Conservation (phyloP, 2,113 vertebrate species). For the Tautogolabrus adspersus region DNA sequence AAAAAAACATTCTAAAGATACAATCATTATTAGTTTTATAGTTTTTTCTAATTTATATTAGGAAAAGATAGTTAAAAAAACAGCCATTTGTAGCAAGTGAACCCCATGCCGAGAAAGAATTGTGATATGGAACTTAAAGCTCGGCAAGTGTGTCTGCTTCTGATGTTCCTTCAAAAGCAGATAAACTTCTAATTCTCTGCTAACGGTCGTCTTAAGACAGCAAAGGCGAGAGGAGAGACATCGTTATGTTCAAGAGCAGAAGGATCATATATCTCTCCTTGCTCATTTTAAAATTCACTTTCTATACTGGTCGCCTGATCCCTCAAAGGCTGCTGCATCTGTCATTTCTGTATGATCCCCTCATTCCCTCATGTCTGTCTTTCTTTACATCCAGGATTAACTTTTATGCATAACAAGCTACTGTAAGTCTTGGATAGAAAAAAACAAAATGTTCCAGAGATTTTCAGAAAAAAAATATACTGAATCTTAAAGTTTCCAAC, state of each 20-base stretch:
- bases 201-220: slow-evolving; percentile 3
- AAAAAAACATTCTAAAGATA: slow-evolving; percentile 7
- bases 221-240: slow-evolving; percentile 15
- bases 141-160: slow-evolving; percentile 40
- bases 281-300: slow-evolving; percentile 51
- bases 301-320: slow-evolving; percentile 17
- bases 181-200: slow-evolving; percentile 44
- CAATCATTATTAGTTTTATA: background rate
- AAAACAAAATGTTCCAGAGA: background rate
- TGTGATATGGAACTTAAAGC: slow-evolving; percentile 20
- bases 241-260: slow-evolving; percentile 4
- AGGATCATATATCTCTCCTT: slow-evolving; percentile 11
- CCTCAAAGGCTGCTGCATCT: slow-evolving; percentile 31
- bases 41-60: background rate
- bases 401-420: background rate
- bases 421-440: background rate
- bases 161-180: slow-evolving; percentile 56
- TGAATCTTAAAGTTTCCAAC: background rate
- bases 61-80: slow-evolving; percentile 19
- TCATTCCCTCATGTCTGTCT: background rate
- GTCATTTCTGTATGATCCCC: slow-evolving; percentile 22
- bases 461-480: background rate
- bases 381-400: background rate
- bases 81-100: background rate
- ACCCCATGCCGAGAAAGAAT: background rate